A percentile compares a stretch with the other conserved stretches of the same genome.
Conservation (phyloP, 2,888 invertebrate species). For the Dicranocentrus wangi region DNA sequence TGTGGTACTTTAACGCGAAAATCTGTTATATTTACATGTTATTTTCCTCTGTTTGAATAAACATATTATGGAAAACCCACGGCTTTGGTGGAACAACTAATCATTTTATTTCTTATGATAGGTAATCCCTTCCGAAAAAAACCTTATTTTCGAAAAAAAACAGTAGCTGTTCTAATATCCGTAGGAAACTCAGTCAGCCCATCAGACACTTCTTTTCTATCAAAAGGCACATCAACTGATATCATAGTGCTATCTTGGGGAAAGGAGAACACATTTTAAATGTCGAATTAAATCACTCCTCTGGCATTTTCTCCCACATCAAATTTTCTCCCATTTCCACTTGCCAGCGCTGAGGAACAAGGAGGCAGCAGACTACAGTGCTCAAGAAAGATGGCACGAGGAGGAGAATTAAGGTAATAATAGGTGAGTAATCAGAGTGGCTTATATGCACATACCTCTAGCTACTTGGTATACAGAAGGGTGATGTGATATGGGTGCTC, state of each 20-base stretch:
- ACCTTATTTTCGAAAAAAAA: not conserved
- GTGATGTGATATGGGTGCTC: not conserved
- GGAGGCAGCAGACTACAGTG: too few relatives aligned
- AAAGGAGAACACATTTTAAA: constrained; percentile 48
- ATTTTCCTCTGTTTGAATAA: not conserved
- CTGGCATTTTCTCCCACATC: constrained; percentile 57
- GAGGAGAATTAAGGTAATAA: constrained; percentile 36
- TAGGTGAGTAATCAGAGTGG: constrained; percentile 15
- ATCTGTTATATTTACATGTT: not conserved
- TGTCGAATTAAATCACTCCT: constrained; percentile 65
- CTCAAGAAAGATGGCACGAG: too few relatives aligned
- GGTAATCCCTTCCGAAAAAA: not conserved
- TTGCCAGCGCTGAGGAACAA: too few relatives aligned
- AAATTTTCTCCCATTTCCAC: not conserved
- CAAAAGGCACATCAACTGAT: constrained; percentile 9
- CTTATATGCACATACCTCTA: constrained; percentile 7
- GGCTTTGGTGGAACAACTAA: too few relatives aligned
- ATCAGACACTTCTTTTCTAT: constrained; percentile 3
- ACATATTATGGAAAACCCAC: not conserved
- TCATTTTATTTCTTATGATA: not conserved
- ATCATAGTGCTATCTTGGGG: too few relatives aligned
- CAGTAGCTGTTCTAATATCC: not conserved
- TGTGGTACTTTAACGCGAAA: constrained; percentile 7
- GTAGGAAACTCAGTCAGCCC: not conserved
- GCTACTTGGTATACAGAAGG: not conserved